phyloP scores from a whole-genome alignment of 2,113 vertebrate genomes.

The Phasianus colchicus region DNA sequence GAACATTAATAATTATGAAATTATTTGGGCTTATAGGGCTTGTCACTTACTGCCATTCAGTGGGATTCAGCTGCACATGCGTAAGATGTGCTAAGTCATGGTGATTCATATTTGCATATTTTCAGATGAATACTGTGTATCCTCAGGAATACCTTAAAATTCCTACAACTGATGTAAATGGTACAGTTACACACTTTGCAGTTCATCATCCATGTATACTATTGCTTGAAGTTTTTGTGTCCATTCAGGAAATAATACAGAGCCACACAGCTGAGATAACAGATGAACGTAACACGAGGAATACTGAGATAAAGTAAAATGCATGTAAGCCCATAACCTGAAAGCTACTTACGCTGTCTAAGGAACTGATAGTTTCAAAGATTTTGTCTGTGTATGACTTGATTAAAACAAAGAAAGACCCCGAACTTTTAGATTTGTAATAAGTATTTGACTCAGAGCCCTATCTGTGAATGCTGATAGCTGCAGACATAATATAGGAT shows the following conservation, averaged over 20 bases:
- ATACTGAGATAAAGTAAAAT: background rate
- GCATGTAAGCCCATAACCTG: background rate
- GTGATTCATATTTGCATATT: background rate
- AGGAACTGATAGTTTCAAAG: background rate
- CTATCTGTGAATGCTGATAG: background rate
- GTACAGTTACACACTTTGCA: background rate
- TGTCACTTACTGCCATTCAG: background rate
- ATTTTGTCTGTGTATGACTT: background rate
- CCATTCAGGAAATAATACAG: background rate
- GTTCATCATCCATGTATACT: background rate
- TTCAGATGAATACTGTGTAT: background rate
- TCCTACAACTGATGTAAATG: background rate
- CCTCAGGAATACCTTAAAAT: background rate
- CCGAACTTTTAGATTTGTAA: background rate
- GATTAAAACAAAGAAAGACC: background rate
- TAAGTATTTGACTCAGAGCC: background rate
- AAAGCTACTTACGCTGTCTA: background rate
- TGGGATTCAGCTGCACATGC: conserved; percentile 1
- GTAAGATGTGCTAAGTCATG: background rate
- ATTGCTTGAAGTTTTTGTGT: background rate
- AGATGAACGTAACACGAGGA: background rate
- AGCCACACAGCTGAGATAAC: background rate
- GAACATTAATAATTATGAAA: background rate
- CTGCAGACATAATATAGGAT: background rate
- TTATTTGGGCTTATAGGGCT: background rate